Evolutionary conservation across 2,888 invertebrate genomes (phyloP).

Genomic region (Xestia xanthographa): DNA sequence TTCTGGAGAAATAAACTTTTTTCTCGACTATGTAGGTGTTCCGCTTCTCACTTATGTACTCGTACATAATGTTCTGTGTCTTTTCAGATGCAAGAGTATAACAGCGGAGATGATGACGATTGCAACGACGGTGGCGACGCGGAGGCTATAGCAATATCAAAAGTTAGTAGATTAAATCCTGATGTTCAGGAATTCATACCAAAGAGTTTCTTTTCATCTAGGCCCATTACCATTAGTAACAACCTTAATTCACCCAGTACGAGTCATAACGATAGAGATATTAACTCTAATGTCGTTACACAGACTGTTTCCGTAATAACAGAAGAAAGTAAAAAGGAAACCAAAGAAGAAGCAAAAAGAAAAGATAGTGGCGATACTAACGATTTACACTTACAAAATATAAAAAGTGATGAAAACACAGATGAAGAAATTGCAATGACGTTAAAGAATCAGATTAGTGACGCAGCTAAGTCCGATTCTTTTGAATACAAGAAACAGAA

Average conservation of each 20-base stretch:
- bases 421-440: constrained; percentile 63
- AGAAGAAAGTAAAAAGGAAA: constrained; percentile 12
- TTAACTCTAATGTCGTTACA: constrained; percentile 28
- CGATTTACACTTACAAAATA: not conserved
- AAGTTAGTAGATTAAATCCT: constrained; percentile 80
- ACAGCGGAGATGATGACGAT: constrained; percentile 21
- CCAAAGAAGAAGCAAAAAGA: constrained; percentile 13
- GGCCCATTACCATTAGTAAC: constrained; percentile 15
- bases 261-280: not conserved
- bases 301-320: constrained; percentile 29
- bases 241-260: not conserved
- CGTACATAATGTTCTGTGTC: not conserved
- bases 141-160: constrained; percentile 50
- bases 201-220: constrained; percentile 33
- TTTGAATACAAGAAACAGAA: constrained; percentile 71
- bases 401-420: constrained; percentile 35
- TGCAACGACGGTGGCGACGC: constrained; percentile 1
- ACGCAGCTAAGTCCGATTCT: constrained; percentile 67
- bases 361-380: constrained; percentile 8
- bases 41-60: not conserved
- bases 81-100: constrained; percentile 64
- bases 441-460: constrained; percentile 74
- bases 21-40: not conserved
- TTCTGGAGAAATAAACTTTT: not conserved
- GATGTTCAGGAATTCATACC: constrained; percentile 78